phyloP scores from a whole-genome alignment of 2,888 invertebrate species.

The Globia sparganii region DNA sequence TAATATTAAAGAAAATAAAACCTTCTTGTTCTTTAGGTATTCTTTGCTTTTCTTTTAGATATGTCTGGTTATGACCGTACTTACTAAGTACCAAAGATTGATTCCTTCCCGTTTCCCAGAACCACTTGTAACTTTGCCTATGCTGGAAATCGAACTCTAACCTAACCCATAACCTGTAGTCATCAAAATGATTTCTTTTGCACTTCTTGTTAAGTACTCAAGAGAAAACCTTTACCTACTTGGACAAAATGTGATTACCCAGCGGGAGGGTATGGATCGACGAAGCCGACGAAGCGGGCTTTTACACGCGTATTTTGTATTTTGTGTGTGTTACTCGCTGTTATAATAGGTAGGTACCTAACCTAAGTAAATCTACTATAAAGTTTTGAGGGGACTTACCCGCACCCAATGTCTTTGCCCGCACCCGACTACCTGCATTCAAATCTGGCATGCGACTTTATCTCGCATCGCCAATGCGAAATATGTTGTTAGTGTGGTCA shows the following conservation, averaged over 20 bases:
- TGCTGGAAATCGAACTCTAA: neutral
- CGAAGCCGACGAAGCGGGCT: neutral
- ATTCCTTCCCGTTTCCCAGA: neutral
- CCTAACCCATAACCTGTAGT: neutral
- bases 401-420: no score
- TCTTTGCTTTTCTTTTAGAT: neutral
- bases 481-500: neutral
- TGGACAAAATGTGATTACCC: neutral
- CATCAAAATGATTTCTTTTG: neutral
- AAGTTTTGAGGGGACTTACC: neutral
- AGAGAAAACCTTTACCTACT: neutral
- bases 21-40: neutral
- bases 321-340: no score
- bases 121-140: neutral
- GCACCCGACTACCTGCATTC: neutral
- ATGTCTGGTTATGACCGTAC: neutral
- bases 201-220: neutral
- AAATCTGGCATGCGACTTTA: neutral
- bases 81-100: neutral
- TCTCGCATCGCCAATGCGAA: neutral
- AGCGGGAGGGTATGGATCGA: no score
- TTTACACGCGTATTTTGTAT: neutral
- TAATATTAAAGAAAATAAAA: neutral
- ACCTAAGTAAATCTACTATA: no score
- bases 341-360: no score